These are phyloP conservation scores for Neomicropteryx cornuta DNA, from an alignment of 1,140 invertebrate genomes.

Conservation along the genomic window DNA sequence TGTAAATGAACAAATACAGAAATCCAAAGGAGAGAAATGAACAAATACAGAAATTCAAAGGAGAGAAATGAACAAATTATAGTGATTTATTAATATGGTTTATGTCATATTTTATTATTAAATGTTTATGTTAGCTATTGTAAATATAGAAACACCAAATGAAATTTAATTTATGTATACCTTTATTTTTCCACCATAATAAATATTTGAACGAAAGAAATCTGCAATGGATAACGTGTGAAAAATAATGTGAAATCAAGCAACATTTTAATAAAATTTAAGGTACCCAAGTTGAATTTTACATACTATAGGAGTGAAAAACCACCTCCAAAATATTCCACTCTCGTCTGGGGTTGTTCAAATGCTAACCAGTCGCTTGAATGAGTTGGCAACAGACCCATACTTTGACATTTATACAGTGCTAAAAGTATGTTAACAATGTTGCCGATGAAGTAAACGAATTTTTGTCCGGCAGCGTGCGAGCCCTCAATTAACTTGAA, in stretches of 20 bases:
- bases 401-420: slow-evolving; percentile 97
- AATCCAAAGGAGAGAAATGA: slow-evolving; percentile 37
- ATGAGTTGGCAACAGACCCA: slow-evolving; percentile 96
- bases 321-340: slow-evolving; percentile 84
- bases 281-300: too few relatives aligned
- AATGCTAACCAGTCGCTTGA: slow-evolving; percentile 98
- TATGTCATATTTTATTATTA: slow-evolving; percentile 9
- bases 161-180: neutral
- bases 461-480: slow-evolving; percentile 81
- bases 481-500: slow-evolving; percentile 96
- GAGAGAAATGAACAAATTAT: slow-evolving; percentile 27
- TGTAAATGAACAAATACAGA: slow-evolving; percentile 48
- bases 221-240: too few relatives aligned
- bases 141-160: neutral
- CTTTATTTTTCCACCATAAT: neutral
- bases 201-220: too few relatives aligned
- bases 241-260: neutral
- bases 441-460: slow-evolving; percentile 93
- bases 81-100: slow-evolving; percentile 3
- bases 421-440: slow-evolving; percentile 86
- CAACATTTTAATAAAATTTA: slow-evolving; percentile 1
- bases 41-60: slow-evolving; percentile 19
- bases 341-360: slow-evolving; percentile 78
- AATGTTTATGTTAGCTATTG: slow-evolving; percentile 7
- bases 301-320: slow-evolving; percentile 48